Percentiles rank a stretch among this genome's conserved stretches.
Conservation (phyloP, 2,888 invertebrate genomes). For the Polietes domitor region DNA sequence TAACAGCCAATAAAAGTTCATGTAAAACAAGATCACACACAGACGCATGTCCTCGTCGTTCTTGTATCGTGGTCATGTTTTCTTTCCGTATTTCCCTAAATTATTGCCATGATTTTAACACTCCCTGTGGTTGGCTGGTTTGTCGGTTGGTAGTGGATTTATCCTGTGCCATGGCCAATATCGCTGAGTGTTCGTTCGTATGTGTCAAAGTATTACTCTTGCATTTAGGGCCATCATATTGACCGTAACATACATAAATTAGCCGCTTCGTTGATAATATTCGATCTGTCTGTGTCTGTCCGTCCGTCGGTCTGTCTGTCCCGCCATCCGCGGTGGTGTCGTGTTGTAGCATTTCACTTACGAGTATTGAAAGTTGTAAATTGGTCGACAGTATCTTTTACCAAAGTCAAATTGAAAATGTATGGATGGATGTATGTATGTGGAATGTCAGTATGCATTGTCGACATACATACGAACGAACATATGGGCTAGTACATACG, state of each 20-base stretch:
- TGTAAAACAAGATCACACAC: conserved; percentile 36
- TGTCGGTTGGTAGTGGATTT: conserved; percentile 3
- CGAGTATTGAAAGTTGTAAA: conserved; percentile 49
- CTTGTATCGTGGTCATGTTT: background rate
- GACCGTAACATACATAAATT: conserved; percentile 67
- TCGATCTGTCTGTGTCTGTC: conserved; percentile 5
- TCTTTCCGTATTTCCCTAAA: conserved; percentile 25
- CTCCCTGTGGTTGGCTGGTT: background rate
- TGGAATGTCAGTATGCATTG: background rate
- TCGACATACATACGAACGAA: background rate
- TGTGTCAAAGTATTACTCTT: conserved; percentile 10
- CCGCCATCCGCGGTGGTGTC: conserved; percentile 13
- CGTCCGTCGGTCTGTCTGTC: background rate
- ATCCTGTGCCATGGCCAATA: conserved; percentile 33
- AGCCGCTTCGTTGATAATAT: conserved; percentile 67
- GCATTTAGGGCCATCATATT: conserved; percentile 48
- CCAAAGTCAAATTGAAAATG: conserved; percentile 26
- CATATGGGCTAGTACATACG: background rate
- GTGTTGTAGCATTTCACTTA: conserved; percentile 52
- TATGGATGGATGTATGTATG: conserved; percentile 17
- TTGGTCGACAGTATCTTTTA: conserved; percentile 24
- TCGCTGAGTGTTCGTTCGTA: background rate
- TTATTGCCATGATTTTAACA: conserved; percentile 36
- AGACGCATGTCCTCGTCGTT: background rate
- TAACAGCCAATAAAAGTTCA: conserved; percentile 11